A percentile compares a stretch with the other conserved stretches of the same genome.
Conservation (phyloP, 2,797 vertebrate genomes). For the Margarornis squamiger region DNA sequence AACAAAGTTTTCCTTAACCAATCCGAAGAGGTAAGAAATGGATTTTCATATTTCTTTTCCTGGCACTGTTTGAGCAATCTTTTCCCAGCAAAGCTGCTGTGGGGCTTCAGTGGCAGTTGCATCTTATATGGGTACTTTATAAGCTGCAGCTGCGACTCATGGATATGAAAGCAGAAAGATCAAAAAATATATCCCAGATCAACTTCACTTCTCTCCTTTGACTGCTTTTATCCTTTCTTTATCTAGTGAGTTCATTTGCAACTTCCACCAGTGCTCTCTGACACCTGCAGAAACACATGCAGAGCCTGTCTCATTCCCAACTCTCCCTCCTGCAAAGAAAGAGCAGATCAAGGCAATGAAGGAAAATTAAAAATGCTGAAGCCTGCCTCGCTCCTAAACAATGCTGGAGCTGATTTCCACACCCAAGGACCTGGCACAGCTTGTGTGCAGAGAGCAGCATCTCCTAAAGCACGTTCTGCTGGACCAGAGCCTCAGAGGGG, state of each 20-base stretch:
- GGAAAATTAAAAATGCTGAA: neutral
- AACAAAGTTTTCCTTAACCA: neutral
- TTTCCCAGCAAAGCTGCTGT: neutral
- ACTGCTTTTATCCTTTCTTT: neutral
- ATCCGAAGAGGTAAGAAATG: neutral
- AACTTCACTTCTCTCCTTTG: neutral
- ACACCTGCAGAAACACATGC: neutral
- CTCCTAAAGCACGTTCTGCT: neutral
- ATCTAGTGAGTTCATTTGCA: fast-evolving
- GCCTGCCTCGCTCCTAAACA: neutral
- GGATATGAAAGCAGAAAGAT: neutral
- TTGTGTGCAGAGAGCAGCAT: neutral
- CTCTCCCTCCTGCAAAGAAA: neutral
- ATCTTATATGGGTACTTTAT: neutral
- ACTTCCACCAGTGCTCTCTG: neutral
- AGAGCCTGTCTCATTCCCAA: neutral
- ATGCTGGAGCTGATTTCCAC: neutral
- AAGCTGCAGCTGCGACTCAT: neutral
- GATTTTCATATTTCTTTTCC: neutral
- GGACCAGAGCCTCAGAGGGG: neutral
- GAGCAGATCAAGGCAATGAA: neutral
- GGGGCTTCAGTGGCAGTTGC: neutral
- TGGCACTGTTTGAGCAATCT: neutral
- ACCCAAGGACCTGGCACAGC: neutral
- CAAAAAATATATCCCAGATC: neutral